Evolutionary conservation across 2,888 invertebrate genomes (phyloP).

Genomic region (Oxytorus armatus): DNA sequence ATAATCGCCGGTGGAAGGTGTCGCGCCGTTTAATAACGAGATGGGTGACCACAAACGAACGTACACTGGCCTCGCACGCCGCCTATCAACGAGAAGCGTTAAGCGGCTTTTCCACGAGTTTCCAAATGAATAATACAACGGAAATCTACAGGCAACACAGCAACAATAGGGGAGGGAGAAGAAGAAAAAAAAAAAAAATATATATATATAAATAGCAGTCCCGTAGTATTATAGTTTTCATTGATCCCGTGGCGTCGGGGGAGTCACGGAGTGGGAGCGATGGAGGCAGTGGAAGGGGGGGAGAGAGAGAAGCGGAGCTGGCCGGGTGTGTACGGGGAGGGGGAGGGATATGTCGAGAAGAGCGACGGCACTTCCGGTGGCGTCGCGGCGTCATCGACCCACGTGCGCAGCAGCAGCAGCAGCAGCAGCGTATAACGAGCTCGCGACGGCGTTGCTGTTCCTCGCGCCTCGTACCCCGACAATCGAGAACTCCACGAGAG

Average conservation of each 20-base stretch:
- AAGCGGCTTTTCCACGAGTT: too few species aligned
- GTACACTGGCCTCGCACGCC: too few species aligned
- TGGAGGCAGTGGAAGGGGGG: constrained; percentile 25
- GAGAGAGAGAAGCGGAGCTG: constrained; percentile 21
- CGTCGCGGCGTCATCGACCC: constrained; percentile 73
- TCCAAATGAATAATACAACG: too few species aligned
- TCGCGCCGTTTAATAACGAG: too few species aligned
- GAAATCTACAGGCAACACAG: too few species aligned
- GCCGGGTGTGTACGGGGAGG: constrained; percentile 53
- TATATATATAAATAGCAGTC: constrained; percentile 12
- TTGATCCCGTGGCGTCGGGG: constrained; percentile 65
- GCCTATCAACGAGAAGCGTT: too few species aligned
- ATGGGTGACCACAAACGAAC: too few species aligned
- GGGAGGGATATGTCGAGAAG: constrained; percentile 68
- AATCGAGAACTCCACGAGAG: background rate
- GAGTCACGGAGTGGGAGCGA: constrained; percentile 61
- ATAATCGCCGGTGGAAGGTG: constrained; percentile 4
- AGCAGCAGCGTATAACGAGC: constrained; percentile 29
- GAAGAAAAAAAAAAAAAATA: too few species aligned
- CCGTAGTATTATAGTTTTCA: constrained; percentile 67
- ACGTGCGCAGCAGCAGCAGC: constrained; percentile 66
- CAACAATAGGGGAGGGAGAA: too few species aligned
- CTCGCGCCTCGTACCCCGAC: constrained; percentile 30
- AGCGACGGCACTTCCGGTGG: constrained; percentile 76
- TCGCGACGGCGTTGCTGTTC: constrained; percentile 37